Evolutionary conservation across 2,797 vertebrate genomes (phyloP).

Genomic region (Tenualosa ilisha): DNA sequence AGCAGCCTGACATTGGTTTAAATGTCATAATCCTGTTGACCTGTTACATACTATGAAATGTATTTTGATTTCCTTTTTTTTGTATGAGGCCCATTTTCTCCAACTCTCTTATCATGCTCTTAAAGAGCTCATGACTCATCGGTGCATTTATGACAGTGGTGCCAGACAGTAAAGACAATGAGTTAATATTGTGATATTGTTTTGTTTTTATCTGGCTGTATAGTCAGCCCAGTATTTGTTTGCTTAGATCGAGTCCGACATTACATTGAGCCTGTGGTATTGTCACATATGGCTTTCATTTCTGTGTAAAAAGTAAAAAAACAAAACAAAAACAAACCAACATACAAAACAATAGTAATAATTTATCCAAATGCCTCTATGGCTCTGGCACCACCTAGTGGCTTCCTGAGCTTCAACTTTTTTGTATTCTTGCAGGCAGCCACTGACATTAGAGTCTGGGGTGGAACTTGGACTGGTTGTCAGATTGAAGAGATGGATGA

Average conservation of each 20-base stretch:
- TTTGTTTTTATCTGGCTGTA: conserved; percentile 11
- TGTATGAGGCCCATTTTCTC: neutral
- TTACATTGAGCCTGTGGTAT: neutral
- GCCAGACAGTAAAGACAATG: neutral
- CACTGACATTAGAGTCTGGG: neutral
- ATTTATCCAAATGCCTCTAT: neutral
- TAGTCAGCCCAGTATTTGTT: neutral
- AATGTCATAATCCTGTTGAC: conserved; percentile 7
- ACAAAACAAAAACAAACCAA: neutral
- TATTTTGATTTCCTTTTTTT: conserved; percentile 5
- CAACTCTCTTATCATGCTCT: neutral
- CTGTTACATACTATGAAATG: neutral
- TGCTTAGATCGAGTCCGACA: neutral
- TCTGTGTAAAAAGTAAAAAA: neutral
- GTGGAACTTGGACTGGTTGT: neutral
- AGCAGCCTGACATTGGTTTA: conserved; percentile 17
- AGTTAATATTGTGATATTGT: neutral
- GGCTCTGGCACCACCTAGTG: neutral
- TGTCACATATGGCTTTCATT: neutral
- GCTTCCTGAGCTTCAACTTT: neutral
- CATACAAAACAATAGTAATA: conserved; percentile 8
- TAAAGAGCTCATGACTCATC: conserved; percentile 10
- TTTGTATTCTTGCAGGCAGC: conserved; percentile 19
- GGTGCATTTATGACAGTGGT: neutral
- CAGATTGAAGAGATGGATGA: neutral